Evolutionary conservation across 2,797 vertebrate species (phyloP), one percentile per base, ranked within the genome.

Genomic region (Sphaeramia orbicularis): DNA sequence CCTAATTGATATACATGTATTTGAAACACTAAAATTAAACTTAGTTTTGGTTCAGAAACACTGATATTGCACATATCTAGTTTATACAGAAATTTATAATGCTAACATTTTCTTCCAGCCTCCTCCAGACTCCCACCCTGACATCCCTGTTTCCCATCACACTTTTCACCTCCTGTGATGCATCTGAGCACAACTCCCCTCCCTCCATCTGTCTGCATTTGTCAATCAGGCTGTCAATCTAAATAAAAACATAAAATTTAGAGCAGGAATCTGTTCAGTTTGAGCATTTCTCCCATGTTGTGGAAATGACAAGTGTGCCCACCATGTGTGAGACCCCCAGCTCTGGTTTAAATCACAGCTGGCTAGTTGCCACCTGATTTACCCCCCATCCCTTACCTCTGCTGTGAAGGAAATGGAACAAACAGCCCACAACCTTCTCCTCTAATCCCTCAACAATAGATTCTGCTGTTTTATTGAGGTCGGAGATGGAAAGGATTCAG

Each of bases 391-490:
- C 19, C 42, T 74, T 45, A 72, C 81, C 73, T 88, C 77, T 66
- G 54, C 72, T 56, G 64, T 51, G 72, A 57, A 78, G 78, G 76
- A 89, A 89, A 81, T 82, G 71, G 69, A 85, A 83, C 71, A 79
- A 84, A 78, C 56, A 27, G 55, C 71, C 53, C 51, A 53, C 75
- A 80, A 70, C 63, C 60, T 59, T 71, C 71, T 43, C 51, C 45
- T 14, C 61, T 87, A 87, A 90, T 86, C 79, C 80, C n/a, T 41
- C 32, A 68, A 86, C 83, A 81, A 84, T 86, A 63, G 74, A 52
- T 69, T 71, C 41, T 72, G 69, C 77, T 85, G 73, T 81, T 79
- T 74, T 37, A 73, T 73, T 41, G 49, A 68, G 30, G 71, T 10
- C 1, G 15, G 69, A 44, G 65, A 65, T 69, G 57, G 69, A 74